phyloP scores from a whole-genome alignment of 2,888 invertebrate species.

The Encarsia formosa region DNA sequence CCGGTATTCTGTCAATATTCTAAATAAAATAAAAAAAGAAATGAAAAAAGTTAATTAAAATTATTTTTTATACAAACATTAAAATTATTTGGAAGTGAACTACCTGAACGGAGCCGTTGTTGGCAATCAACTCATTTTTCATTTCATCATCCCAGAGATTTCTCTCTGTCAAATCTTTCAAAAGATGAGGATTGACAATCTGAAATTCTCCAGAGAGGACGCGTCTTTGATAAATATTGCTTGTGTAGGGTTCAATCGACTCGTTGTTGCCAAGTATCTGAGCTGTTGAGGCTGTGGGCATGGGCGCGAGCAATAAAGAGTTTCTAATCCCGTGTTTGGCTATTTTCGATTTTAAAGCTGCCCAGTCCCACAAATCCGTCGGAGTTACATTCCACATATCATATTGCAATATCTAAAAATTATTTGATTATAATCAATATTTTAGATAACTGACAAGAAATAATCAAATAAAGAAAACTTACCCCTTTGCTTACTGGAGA shows the following conservation, averaged over 20 bases:
- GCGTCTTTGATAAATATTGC: constrained; percentile 90
- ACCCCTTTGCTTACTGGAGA: constrained; percentile 90
- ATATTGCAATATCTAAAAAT: constrained; percentile 77
- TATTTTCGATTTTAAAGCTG: constrained; percentile 74
- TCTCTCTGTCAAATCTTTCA: constrained; percentile 86
- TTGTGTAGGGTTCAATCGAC: constrained; percentile 96
- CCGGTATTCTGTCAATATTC: constrained; percentile 79
- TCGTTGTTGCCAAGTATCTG: constrained; percentile 99
- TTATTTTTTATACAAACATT: too few relatives aligned
- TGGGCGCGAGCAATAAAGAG: constrained; percentile 89
- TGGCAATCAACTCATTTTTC: constrained; percentile 89
- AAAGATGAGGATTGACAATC: constrained; percentile 92
- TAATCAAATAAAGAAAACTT: constrained; percentile 37
- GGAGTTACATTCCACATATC: constrained; percentile 96
- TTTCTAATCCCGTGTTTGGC: constrained; percentile 87
- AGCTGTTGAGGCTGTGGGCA: constrained; percentile 99
- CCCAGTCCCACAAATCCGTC: constrained; percentile 88
- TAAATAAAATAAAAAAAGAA: too few relatives aligned
- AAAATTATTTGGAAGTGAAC: too few relatives aligned
- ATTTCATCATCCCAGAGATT: constrained; percentile 93
- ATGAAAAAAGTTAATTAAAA: too few relatives aligned
- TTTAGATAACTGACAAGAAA: not conserved
- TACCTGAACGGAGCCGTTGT: constrained; percentile 58
- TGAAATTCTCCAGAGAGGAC: constrained; percentile 95
- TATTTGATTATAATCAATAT: constrained; percentile 1